Conservation (phyloP, 2,113 vertebrate genomes). For the Callipepla californica region DNA sequence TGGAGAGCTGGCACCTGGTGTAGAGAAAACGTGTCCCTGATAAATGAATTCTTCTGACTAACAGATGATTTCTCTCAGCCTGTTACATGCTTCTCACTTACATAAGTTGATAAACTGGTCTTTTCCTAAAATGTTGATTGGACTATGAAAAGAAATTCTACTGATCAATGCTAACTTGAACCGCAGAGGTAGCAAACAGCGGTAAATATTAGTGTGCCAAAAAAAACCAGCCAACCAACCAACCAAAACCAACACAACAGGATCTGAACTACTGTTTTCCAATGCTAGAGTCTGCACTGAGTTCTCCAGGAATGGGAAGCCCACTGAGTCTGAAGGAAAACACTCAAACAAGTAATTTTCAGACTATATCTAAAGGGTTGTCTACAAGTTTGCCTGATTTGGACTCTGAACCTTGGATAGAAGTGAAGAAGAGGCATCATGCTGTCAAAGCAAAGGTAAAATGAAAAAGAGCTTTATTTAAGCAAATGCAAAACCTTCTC, state of each 20-base stretch:
- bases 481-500: background rate
- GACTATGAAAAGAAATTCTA: background rate
- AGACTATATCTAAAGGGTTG: conserved; percentile 77
- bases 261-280: conserved; percentile 63
- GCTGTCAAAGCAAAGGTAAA: conserved; percentile 85
- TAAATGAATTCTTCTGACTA: background rate
- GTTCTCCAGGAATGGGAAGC: conserved; percentile 79
- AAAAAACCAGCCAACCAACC: background rate
- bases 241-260: background rate
- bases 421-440: conserved; percentile 89
- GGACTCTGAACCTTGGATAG: conserved; percentile 89
- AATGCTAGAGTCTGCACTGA: conserved; percentile 80
- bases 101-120: background rate
- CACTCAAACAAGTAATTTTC: conserved; percentile 74
- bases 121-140: background rate
- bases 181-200: background rate
- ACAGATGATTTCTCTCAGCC: background rate
- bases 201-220: conserved; percentile 25
- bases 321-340: conserved; percentile 61
- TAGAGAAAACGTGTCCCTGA: background rate
- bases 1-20: background rate
- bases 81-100: background rate
- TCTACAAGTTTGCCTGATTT: conserved; percentile 85
- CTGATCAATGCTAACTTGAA: background rate
- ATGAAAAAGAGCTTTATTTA: background rate